Percentiles rank a stretch among this genome's conserved stretches.
These are phyloP conservation scores for Paracanthobrama guichenoti DNA, from an alignment of 2,113 vertebrate genomes.

Conservation along the genomic window DNA sequence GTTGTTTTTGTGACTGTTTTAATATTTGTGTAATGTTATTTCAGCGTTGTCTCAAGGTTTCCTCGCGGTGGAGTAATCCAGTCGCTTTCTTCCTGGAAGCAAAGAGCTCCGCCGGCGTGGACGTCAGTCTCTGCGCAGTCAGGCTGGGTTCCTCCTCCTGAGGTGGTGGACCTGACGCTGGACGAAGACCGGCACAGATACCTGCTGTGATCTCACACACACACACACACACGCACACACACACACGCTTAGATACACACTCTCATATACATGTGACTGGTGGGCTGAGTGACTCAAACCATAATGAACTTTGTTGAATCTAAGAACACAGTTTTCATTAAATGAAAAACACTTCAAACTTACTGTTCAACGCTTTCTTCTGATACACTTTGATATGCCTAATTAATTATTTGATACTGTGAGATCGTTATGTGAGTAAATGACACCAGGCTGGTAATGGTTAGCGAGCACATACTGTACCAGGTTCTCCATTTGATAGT, in stretches of 20 bases:
- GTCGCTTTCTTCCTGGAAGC: slow-evolving; percentile 92
- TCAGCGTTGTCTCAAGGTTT: slow-evolving; percentile 74
- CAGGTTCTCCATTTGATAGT: neutral
- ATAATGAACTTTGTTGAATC: slow-evolving; percentile 18
- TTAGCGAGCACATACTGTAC: neutral
- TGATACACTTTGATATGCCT: slow-evolving; percentile 17
- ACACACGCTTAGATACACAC: slow-evolving; percentile 52
- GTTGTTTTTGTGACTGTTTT: neutral
- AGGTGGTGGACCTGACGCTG: slow-evolving; percentile 96
- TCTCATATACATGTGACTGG: slow-evolving; percentile 14
- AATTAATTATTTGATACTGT: slow-evolving; percentile 8
- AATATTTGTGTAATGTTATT: neutral
- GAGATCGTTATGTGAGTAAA: neutral
- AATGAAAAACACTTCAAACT: neutral
- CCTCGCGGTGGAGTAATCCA: slow-evolving; percentile 94
- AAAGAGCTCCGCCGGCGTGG: slow-evolving; percentile 82
- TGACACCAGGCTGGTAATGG: neutral
- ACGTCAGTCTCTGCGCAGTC: slow-evolving; percentile 86
- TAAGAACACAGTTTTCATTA: slow-evolving; percentile 12
- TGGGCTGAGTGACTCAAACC: slow-evolving; percentile 46
- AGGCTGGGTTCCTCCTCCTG: slow-evolving; percentile 88
- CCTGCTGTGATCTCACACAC: slow-evolving; percentile 81
- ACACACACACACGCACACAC: slow-evolving; percentile 72
- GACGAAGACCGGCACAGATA: slow-evolving; percentile 95
- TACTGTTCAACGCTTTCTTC: neutral